Base-by-base conservation (phyloP, 2,113 vertebrate species). In the Gopherus evgoodei region DNA sequence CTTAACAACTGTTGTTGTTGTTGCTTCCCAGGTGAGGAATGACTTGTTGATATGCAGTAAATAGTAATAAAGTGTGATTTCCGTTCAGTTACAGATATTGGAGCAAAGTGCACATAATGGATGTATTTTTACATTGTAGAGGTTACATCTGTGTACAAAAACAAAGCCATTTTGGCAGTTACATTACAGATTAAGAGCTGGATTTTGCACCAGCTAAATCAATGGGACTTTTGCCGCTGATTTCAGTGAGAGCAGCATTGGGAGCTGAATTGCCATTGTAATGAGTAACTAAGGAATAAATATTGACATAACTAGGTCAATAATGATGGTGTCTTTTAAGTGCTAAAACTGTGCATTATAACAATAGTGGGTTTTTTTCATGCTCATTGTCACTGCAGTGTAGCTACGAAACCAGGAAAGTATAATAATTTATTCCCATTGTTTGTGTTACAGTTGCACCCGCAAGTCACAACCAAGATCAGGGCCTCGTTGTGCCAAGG, bases 271-370 rank as follows among this genome's bases (percentile, higher is more conserved):
- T 88, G 81, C 47, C 5, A 49, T 87, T 81, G 81, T 81, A 96
- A 86, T 90, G 93, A 94, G 81, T 84, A 83, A 65, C 54, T 94
- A 91, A 92, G n/a, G 83, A 96, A 95, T 93, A 95, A 94, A 94
- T 94, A 96, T 94, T 1, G 89, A 97, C 90, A 94, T 6, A 84
- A 86, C 53, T 81, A 24, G 75, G 53, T 97, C 96, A 94, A 95
- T 97, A 97, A 25, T 92, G 95, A 90, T 91, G 90, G 93, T 97
- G 90, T 85, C 83, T 93, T 97, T 94, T 84, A 94, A 96, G 87
- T 93, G 83, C 85, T 97, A 95, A 89, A 97, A 57, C 62, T 87
- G 56, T 96, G 57, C 91, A 91, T 96, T 85, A 75, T 89, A 65
- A 84, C 29, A 89, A 29, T 78, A 93, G 8, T 24, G 52, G 52